A percentile compares a stretch with the other conserved stretches of the same genome.
Evolutionary conservation across 2,888 invertebrate species (phyloP).

Genomic region (Timema cristinae): DNA sequence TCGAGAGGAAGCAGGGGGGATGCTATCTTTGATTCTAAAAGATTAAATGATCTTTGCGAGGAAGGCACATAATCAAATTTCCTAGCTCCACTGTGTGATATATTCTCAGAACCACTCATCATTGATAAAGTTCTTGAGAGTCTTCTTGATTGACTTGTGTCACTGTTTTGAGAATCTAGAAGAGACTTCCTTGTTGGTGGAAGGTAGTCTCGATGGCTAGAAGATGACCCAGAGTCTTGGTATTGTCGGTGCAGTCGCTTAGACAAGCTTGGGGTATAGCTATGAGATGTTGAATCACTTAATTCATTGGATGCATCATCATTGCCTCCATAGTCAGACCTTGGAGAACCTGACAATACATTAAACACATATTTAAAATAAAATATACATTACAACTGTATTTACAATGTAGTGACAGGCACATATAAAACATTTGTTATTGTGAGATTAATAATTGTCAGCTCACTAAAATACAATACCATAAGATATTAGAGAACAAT

Average conservation of each 20-base stretch:
- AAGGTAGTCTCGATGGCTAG: background rate
- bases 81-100: background rate
- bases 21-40: constrained; percentile 15
- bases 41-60: constrained; percentile 17
- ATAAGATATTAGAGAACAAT: no score
- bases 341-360: constrained; percentile 16
- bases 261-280: constrained; percentile 43
- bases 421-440: no score
- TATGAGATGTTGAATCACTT: constrained; percentile 25
- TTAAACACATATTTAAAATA: background rate
- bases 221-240: constrained; percentile 2
- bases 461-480: no score
- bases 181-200: constrained; percentile 14
- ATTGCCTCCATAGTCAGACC: constrained; percentile 16
- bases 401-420: no score
- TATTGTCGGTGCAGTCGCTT: constrained; percentile 36
- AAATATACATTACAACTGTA: no score
- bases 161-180: constrained; percentile 1
- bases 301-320: constrained; percentile 15
- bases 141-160: background rate
- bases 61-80: constrained; percentile 14
- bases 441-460: no score
- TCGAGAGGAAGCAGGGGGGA: background rate
- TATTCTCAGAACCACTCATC: background rate
- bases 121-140: background rate